These are phyloP conservation scores for Stenurella melanura DNA, from an alignment of 2,888 invertebrate genomes.

Conservation along the genomic window DNA sequence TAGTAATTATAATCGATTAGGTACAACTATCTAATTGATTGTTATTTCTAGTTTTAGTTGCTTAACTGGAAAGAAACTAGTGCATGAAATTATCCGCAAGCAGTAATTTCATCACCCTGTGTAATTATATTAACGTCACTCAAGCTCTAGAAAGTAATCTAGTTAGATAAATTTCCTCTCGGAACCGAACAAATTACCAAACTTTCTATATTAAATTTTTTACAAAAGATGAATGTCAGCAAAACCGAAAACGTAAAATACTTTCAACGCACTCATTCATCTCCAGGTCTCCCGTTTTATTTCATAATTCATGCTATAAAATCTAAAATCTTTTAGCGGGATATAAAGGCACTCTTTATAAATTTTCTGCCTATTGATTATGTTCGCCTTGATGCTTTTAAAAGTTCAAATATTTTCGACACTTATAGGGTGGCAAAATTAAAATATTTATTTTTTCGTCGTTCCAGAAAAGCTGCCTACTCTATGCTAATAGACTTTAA, in stretches of 20 bases:
- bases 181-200: slow-evolving; percentile 43
- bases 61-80: neutral
- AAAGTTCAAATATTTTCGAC: slow-evolving; percentile 44
- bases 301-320: slow-evolving; percentile 50
- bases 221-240: slow-evolving; percentile 44
- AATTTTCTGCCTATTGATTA: slow-evolving; percentile 53
- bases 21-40: neutral
- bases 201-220: slow-evolving; percentile 44
- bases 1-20: too few relatives aligned
- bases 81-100: slow-evolving; percentile 1
- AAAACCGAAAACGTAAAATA: slow-evolving; percentile 44
- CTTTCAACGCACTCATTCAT: slow-evolving; percentile 49
- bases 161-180: slow-evolving; percentile 44
- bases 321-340: slow-evolving; percentile 46
- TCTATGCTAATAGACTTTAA: too few relatives aligned
- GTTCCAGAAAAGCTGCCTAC: neutral
- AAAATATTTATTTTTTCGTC: slow-evolving; percentile 16
- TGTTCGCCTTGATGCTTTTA: slow-evolving; percentile 53
- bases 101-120: slow-evolving; percentile 40
- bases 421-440: slow-evolving; percentile 37
- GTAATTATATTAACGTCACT: slow-evolving; percentile 43
- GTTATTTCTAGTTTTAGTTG: neutral
- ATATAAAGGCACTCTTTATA: slow-evolving; percentile 51
- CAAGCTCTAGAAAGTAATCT: slow-evolving; percentile 38
- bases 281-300: slow-evolving; percentile 47